Evolutionary conservation across 2,113 vertebrate species (phyloP), one percentile per base, ranked within the genome.

Genomic region (Ceuthmochares aereus): DNA sequence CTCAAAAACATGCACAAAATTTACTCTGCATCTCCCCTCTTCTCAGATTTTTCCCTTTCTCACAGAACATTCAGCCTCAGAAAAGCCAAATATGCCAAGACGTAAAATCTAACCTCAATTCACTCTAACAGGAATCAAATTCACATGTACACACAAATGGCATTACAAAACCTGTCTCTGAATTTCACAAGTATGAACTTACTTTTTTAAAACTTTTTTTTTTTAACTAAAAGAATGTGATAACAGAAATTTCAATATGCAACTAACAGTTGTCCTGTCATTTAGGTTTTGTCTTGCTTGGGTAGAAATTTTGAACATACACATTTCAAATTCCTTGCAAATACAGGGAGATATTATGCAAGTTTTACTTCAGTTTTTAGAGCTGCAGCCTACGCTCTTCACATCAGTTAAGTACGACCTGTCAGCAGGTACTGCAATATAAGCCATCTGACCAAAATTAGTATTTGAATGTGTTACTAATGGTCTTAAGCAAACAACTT

Each of bases 381-480:
- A 90, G 30, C n/a, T n/a, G 58, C 66, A 78, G 34, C 8, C 56
- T n/a, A 29, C 19, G 30, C 56, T 82, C 59, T 66, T n/a, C 29
- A 51, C 14, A 9, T 2, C 8, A 10, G 51, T 36, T 59, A 74
- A 59, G 12, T 21, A 45, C 0, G 1, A 45, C 16, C 47, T n/a
- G 42, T 27, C 66, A 79, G 58, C 63, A 15, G 34, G 30, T 51
- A 42, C 45, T 76, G 64, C 49, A 73, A 22, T 4, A 81, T 5
- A 52, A 64, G 4, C 45, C 26, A 14, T 10, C 9, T 32, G 12
- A n/a, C 7, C 22, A 37, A 77, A 49, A 54, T 12, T 6, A 29
- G 13, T 17, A 56, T 47, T 89, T 32, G 1, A 3, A 6, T 23
- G 22, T 2, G 34, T 27, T 90, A 45, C 5, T 27, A 58, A 32